These are phyloP conservation scores for Eospalax fontanierii DNA, from an alignment of 2,797 vertebrate genomes.

Conservation along the genomic window DNA sequence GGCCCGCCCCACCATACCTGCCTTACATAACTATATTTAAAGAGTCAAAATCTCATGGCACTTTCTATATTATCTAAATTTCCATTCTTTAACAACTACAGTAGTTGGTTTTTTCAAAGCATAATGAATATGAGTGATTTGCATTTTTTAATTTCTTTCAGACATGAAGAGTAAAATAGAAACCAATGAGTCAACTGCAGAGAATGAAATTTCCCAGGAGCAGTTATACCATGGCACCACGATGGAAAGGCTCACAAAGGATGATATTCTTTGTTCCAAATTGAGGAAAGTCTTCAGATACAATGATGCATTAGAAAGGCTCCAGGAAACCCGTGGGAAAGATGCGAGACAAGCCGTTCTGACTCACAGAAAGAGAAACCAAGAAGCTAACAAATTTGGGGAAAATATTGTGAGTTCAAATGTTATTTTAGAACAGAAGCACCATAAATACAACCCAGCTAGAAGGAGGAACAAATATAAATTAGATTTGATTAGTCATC, in stretches of 20 bases:
- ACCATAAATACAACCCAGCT: constrained; percentile 61
- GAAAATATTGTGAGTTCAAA: constrained; percentile 62
- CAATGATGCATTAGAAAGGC: constrained; percentile 37
- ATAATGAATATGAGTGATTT: constrained; percentile 44
- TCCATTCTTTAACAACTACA: background rate
- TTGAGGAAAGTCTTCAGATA: constrained; percentile 65
- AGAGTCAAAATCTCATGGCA: constrained; percentile 9
- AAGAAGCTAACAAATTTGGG: constrained; percentile 62
- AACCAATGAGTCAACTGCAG: constrained; percentile 26
- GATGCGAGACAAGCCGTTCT: constrained; percentile 50
- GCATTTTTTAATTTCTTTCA: constrained; percentile 71
- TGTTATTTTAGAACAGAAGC: constrained; percentile 68
- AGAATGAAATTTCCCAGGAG: constrained; percentile 52
- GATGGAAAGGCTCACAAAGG: constrained; percentile 47
- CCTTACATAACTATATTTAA: constrained; percentile 1
- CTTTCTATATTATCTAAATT: constrained; percentile 9
- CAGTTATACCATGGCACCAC: constrained; percentile 47
- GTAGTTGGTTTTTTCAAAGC: constrained; percentile 43
- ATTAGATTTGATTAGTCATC: constrained; percentile 63
- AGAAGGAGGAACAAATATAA: constrained; percentile 76
- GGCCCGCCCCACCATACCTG: too few relatives aligned
- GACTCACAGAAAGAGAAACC: constrained; percentile 62
- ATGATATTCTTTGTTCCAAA: constrained; percentile 62
- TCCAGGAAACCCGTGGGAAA: constrained; percentile 21
- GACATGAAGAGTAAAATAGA: constrained; percentile 72